Base-by-base conservation (phyloP, 2,797 vertebrate genomes). In the Catostomus latipinnis region DNA sequence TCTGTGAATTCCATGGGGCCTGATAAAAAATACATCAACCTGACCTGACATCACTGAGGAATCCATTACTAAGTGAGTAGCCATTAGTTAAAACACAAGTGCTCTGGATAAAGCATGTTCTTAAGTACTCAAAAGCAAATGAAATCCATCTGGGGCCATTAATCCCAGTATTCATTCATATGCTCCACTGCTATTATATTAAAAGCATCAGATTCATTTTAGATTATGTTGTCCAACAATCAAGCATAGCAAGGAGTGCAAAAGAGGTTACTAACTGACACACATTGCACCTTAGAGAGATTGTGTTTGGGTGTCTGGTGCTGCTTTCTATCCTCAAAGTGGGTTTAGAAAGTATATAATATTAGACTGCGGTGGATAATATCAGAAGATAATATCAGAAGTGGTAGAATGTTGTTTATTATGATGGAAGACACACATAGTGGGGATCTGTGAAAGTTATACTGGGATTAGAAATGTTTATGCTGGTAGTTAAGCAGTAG, bases 351-450 rank as follows among this genome's bases (percentile, higher is more conserved):
- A 11, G 86, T 80, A 2, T 3, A 34, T 84, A 85, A 88, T 87
- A 91, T 86, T 82, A 90, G 89, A 91, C 92, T 90, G 89, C 82
- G 77, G 86, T 73, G 88, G 84, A 91, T 90, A 88, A 91, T 78
- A 88, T 86, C 84, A 86, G 52, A 67, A 87, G 87, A 90, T 89
- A 84, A 82, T 16, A 71, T 78, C 66, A 54, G 57, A 53, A 62
- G 86, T 82, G 82, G 4, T 52, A 73, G 84, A 91, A 85, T 54
- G 16, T 70, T 56, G 80, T 88, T 89, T 88, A 89, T 88, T 88
- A 84, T 60, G 43, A 78, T 43, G 18, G 76, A 78, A 74, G 46
- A 62, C 68, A 34, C 6, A 87, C 82, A 34, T 4, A 75, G 79
- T 13, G 43, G 13, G 68, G 72, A 74, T 81, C 69, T 79, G 84